These are phyloP conservation scores for Sebastiscus albofasciatus DNA, from an alignment of 2,797 vertebrate species.

Conservation along the genomic window DNA sequence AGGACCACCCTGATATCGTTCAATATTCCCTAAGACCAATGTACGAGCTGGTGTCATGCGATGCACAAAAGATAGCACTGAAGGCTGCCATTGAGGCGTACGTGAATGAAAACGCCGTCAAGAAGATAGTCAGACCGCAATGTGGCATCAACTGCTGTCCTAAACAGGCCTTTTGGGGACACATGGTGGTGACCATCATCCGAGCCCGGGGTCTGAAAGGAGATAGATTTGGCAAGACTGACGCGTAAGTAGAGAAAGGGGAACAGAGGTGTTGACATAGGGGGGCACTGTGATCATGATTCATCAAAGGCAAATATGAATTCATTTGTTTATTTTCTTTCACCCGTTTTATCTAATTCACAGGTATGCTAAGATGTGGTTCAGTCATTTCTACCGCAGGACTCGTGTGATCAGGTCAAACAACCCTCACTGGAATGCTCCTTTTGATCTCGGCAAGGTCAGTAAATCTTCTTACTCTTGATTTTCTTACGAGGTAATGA, in stretches of 20 bases:
- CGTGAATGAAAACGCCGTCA: not conserved
- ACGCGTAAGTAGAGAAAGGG: not conserved
- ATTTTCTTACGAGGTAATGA: no score
- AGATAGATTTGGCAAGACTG: rapidly evolving
- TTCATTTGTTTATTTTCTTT: no score
- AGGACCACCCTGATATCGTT: slow-evolving; percentile 28
- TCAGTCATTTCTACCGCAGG: no score
- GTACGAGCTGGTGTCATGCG: slow-evolving; percentile 3
- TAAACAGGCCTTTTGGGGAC: not conserved
- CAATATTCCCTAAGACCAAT: slow-evolving; percentile 37
- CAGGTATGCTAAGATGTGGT: no score
- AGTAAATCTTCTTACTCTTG: no score
- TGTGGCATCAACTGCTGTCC: slow-evolving; percentile 48
- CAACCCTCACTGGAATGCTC: no score
- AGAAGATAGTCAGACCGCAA: not conserved
- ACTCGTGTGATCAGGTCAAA: no score
- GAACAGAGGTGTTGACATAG: not conserved
- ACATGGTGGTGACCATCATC: slow-evolving; percentile 33
- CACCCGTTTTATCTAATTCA: no score
- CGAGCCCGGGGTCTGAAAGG: slow-evolving; percentile 41
- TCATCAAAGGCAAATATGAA: not conserved
- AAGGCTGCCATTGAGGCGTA: slow-evolving; percentile 37
- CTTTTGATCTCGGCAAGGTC: no score
- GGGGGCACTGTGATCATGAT: no score
- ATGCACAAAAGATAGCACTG: not conserved